Base-by-base conservation (phyloP, 2,797 vertebrate genomes). In the Malacoraja senta region DNA sequence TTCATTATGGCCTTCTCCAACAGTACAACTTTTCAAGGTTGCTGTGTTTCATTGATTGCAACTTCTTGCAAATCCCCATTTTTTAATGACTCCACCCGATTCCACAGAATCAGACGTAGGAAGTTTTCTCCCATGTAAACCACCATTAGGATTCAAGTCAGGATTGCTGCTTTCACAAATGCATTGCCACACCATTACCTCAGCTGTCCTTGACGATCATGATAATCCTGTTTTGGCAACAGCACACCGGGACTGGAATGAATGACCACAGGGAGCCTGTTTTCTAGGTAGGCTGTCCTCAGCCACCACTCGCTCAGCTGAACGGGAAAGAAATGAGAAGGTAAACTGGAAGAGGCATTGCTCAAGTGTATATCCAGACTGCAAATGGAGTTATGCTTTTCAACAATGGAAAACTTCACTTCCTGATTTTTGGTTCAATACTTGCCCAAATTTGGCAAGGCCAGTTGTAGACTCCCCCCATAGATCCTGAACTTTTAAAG, bases 291-390 rank as follows among this genome's bases (percentile, higher is more conserved):
- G 88, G 98, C 97, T 0, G 97, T 97, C 96, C 98, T 98, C 96
- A 98, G 97, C 99, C 99, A 99, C 98, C 99, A 99, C 78, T 99
- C 99, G 1, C 98, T 97, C 71, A 99, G 97, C 99, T 99, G 93
- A 44, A 93, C 58, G 15, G 93, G 94, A 63, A 95, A 32, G 21
- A 53, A 24, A 91, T 38, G 71, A 91, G 35, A 91, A 32, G 8
- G 61, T 88, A 19, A 65, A 29, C 84, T 65, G 0, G 17, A 63
- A 88, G 61, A 35, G 61, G n/a, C 61, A 17, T 35, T 21, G 15
- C 1, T 65, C 61, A 88, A 13, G 15, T 63, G 58, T n/a, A 26
- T 63, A 86, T 12, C 29, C 8, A 8, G 83, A n/a, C 13, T 63
- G 53, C 12, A 21, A 86, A 63, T 8, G n/a, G 15, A 19, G n/a